These are phyloP conservation scores for Bombus turneri DNA, from an alignment of 1,140 invertebrate genomes.

Conservation along the genomic window DNA sequence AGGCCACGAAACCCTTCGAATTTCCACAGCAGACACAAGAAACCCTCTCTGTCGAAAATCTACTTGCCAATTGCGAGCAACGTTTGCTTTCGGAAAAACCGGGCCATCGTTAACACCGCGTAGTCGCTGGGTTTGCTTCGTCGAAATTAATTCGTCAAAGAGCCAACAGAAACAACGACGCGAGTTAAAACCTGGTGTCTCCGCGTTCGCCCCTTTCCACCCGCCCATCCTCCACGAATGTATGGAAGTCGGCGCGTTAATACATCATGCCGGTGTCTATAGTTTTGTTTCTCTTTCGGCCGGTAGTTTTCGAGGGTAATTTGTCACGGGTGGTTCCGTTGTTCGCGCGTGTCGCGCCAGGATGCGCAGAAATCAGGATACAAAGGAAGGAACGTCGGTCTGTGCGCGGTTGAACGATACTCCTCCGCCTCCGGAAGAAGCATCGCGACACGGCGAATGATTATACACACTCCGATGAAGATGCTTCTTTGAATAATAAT, in stretches of 20 bases:
- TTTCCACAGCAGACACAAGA: background rate
- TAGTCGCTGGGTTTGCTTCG: too few relatives aligned
- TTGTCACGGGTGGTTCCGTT: conserved; percentile 49
- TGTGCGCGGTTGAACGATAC: background rate
- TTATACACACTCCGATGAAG: conserved; percentile 53
- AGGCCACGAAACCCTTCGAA: background rate
- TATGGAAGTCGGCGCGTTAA: conserved; percentile 42
- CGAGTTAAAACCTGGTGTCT: background rate
- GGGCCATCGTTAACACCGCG: background rate
- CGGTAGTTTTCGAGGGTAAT: conserved; percentile 55
- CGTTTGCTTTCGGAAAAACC: background rate
- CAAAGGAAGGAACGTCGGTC: conserved; percentile 7
- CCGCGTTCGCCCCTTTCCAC: background rate
- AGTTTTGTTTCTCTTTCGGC: conserved; percentile 51
- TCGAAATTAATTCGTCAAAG: conserved; percentile 30
- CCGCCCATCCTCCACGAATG: background rate
- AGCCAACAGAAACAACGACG: background rate
- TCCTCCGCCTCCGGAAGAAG: conserved; percentile 12
- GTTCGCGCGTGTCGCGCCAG: conserved; percentile 14
- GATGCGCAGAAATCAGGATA: conserved; percentile 14
- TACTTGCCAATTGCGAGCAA: background rate
- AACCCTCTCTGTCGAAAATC: background rate
- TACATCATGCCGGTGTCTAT: conserved; percentile 54
- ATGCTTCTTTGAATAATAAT: conserved; percentile 23
- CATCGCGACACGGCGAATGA: conserved; percentile 14